Percentiles rank a stretch among this genome's conserved stretches.
Evolutionary conservation across 2,797 vertebrate species (phyloP).

Genomic region (Acanthurus lineatus): DNA sequence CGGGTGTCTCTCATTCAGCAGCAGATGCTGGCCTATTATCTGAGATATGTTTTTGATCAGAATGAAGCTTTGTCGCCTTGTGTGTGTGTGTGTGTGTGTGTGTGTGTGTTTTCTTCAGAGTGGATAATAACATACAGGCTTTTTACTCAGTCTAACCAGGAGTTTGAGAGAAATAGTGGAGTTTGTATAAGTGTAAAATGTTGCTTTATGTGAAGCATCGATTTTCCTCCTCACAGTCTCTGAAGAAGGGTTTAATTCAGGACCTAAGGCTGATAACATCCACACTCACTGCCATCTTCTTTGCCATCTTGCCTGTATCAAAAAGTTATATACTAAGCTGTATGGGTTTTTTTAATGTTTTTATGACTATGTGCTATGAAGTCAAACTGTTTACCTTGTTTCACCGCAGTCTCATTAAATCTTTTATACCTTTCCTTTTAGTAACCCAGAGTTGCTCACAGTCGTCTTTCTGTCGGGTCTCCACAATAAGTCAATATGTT

Average conservation of each 20-base stretch:
- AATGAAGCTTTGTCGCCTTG: constrained; percentile 25
- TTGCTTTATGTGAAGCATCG: constrained; percentile 66
- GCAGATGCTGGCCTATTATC: constrained; percentile 69
- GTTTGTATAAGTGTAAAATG: constrained; percentile 54
- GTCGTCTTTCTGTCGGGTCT: neutral
- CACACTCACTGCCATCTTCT: constrained; percentile 36
- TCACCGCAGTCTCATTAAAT: constrained; percentile 14
- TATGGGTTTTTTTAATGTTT: constrained; percentile 7
- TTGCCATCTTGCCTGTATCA: constrained; percentile 29
- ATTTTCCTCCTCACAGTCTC: constrained; percentile 53
- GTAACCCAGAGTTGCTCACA: neutral
- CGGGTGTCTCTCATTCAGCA: constrained; percentile 48
- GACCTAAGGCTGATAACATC: constrained; percentile 52
- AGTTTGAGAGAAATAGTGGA: constrained; percentile 41
- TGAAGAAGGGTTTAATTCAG: constrained; percentile 60
- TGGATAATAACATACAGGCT: constrained; percentile 5
- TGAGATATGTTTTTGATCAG: constrained; percentile 66
- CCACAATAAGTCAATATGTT: neutral
- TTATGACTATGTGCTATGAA: constrained; percentile 27
- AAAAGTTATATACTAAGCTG: constrained; percentile 24
- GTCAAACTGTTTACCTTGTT: constrained; percentile 32
- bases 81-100: constrained; percentile 20
- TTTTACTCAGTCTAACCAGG: constrained; percentile 29
- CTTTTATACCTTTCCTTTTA: neutral
- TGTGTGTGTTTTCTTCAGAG: constrained; percentile 31